Base-by-base conservation (phyloP, 2,888 invertebrate genomes). In the Phymatocera aterrima region DNA sequence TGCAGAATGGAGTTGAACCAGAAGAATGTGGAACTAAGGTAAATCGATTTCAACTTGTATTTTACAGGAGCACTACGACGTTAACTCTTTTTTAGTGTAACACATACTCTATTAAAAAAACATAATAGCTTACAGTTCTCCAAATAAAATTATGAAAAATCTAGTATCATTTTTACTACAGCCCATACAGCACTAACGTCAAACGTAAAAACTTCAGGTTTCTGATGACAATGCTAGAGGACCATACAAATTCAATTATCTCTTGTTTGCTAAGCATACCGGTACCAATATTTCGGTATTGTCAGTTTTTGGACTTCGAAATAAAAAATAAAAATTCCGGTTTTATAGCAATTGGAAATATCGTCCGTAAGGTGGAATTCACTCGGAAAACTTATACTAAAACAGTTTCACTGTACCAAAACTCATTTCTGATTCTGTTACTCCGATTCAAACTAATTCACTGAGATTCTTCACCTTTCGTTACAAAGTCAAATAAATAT, bases 1-100 rank as follows among this genome's bases (percentile, higher is more conserved):
- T 75, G 60, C 75, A 75, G 75, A 75, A 75, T 75, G 57, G 57
- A 75, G 75, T 75, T 24, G 40, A 75, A 75, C 75, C 75, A 60
- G 57, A 75, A 60, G 75, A 75, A 75, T 75, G 54, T 75, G 34
- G 75, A 75, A 40, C 54, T n/a, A 40, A 37, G 54, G 40, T 60
- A 40, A 40, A 75, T 75, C 75, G 75, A 75, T 75, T 75, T 43
- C 28, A 28, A 43, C 21, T 28, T 75, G 43, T 40, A 75, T n/a
- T 40, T 75, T 57, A 75, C 75, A 37, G 57, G 37, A 60, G 75
- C 72, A 51, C 48, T 48, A 34, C 18, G 51, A 51, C 51, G 51
- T 72, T 18, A 15, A 34, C 31, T 43, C 15, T n/a, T 68, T 68
- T 68, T 46, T 24, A 68, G 31, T 21, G n/a, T 31, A n/a, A 48